Evolutionary conservation across 1,140 invertebrate genomes (phyloP), one percentile per base, ranked within the genome.

Genomic region (Heliconius nattereri): DNA sequence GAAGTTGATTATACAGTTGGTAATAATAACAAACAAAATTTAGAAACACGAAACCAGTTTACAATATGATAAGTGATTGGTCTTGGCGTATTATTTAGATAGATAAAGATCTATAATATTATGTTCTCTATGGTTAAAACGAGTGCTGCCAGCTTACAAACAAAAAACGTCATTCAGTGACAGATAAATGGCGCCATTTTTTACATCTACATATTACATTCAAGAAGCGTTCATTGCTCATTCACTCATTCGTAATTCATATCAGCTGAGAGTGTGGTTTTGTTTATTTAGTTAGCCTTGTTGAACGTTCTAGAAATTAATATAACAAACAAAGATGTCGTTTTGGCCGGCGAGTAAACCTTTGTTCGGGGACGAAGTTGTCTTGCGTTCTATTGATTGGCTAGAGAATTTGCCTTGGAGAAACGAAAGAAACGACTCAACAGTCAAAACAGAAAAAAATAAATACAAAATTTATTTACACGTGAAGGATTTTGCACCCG

Each of bases 401-500:
- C 75, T 91, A 26, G 91, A 90, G 75, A 90, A 90, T 35, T 90
- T 90, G 60, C 90, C 89, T 20, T 91, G 90, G 90, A 85, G 86
- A 79, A 86, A 91, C 73, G 89, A 90, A 89, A 85, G 86, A 79
- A 86, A 91, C 73, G 89, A 90, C 72, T 86, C 87, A 32, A 78
- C 79, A 45, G 76, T 89, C 26, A 87, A 79, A 78, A 83, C 78
- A n/a, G 84, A 88, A 37, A 86, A 86, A 49, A 86, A 91, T 82
- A 89, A 87, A 78, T 91, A 95, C 82, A 92, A 96, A 90, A 96
- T 97, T 19, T 95, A 96, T 40, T 94, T 98, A 70, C 97, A 98
- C 86, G 96, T 98, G 2, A 96, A 97, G 82, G 97, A 98, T 87
- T 99, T 98, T 92, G 95, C 95, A 45, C 98, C 98, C 0, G 96